Conservation (phyloP, 2,888 invertebrate genomes). For the Pimpla rufipes region DNA sequence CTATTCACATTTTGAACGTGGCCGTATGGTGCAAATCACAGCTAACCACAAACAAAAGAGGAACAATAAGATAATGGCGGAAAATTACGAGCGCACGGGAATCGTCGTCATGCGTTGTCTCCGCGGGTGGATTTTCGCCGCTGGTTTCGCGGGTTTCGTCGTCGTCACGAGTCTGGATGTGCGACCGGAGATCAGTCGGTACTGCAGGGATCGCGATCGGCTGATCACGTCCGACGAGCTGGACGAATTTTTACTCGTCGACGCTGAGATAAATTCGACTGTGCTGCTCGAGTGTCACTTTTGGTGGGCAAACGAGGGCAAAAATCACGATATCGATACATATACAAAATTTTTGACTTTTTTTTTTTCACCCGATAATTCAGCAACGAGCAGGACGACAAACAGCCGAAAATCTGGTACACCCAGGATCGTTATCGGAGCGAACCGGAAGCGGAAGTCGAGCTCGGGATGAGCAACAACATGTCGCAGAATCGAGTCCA, state of each 20-base stretch:
- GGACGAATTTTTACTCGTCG: slow-evolving; percentile 86
- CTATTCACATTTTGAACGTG: too few species aligned
- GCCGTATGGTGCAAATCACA: too few species aligned
- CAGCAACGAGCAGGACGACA: slow-evolving; percentile 81
- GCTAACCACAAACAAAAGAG: too few species aligned
- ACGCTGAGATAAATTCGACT: slow-evolving; percentile 84
- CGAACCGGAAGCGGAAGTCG: slow-evolving; percentile 83
- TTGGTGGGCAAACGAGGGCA: slow-evolving; percentile 82
- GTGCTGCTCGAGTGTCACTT: slow-evolving; percentile 86
- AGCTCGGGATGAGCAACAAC: slow-evolving; percentile 86
- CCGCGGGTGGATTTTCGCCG: neutral
- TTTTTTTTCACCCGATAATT: slow-evolving; percentile 20
- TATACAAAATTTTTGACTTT: slow-evolving; percentile 15
- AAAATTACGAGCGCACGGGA: neutral
- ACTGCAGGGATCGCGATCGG: slow-evolving; percentile 85
- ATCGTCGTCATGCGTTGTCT: neutral
- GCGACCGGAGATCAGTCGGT: slow-evolving; percentile 75
- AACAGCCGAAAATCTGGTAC: slow-evolving; percentile 86
- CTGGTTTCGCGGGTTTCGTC: neutral
- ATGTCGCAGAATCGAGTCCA: slow-evolving; percentile 84
- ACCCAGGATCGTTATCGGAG: slow-evolving; percentile 83
- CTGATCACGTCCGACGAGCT: slow-evolving; percentile 84
- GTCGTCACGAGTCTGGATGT: slow-evolving; percentile 40
- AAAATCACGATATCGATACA: neutral
- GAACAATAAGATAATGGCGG: slow-evolving; percentile 1